Conservation (phyloP, 2,888 invertebrate species). For the Andrena camellia region DNA sequence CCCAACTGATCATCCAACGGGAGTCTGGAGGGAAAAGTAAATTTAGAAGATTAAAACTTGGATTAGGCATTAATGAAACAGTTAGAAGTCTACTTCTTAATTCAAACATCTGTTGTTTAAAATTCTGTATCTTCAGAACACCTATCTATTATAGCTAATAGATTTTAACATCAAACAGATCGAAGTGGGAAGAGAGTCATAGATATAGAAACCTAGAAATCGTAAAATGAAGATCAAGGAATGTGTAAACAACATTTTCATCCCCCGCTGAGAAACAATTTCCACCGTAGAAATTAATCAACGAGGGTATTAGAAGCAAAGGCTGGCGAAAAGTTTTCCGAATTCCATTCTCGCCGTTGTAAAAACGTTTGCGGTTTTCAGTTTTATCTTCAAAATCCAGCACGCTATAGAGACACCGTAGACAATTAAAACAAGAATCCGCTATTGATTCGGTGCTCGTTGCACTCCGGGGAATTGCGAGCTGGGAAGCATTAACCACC, state of each 20-base stretch:
- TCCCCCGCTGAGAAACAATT: not conserved
- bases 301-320: not conserved
- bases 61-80: no score
- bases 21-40: not conserved
- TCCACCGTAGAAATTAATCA: not conserved
- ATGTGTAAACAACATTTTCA: not conserved
- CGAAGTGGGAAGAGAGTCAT: no score
- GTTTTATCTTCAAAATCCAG: slow-evolving; percentile 16
- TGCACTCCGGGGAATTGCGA: slow-evolving; percentile 17
- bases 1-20: not conserved
- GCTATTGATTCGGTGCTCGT: slow-evolving; percentile 23
- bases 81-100: no score
- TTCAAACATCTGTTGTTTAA: no score
- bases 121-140: no score
- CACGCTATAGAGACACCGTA: not conserved
- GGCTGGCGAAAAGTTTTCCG: not conserved
- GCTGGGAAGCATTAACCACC: slow-evolving; percentile 16
- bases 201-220: no score
- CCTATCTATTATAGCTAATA: no score
- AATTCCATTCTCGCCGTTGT: not conserved
- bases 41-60: not conserved
- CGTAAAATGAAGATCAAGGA: no score
- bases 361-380: slow-evolving; percentile 10
- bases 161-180: no score
- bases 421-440: slow-evolving; percentile 20